phyloP scores from a whole-genome alignment of 2,113 vertebrate genomes.

The Ursus arctos region DNA sequence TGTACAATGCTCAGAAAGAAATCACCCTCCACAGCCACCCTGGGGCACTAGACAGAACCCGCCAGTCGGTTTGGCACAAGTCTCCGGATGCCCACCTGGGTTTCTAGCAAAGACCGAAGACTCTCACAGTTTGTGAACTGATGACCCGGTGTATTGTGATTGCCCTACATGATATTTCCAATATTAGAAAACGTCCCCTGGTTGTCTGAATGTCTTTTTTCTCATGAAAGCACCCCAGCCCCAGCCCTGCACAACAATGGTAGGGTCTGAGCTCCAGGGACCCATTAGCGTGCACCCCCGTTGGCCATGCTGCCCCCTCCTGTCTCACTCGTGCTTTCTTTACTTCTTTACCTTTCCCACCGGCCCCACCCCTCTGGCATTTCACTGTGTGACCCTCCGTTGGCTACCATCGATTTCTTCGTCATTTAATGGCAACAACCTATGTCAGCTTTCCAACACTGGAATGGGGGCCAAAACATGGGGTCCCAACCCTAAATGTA shows the following conservation, averaged over 20 bases:
- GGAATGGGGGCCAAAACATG: neutral
- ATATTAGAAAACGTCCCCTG: neutral
- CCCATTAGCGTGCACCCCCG: accelerated
- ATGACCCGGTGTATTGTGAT: no score
- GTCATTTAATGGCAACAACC: neutral
- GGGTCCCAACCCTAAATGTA: neutral
- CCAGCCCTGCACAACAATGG: neutral
- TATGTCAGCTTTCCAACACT: neutral
- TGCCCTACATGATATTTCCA: neutral
- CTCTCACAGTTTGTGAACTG: neutral
- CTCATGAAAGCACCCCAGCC: neutral
- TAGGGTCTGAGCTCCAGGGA: neutral
- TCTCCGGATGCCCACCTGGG: neutral
- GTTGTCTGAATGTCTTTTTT: neutral
- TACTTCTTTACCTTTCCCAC: neutral
- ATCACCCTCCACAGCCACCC: no score
- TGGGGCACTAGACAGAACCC: neutral
- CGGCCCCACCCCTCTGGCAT: accelerated
- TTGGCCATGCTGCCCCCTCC: accelerated
- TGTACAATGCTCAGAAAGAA: neutral
- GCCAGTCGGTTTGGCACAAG: no score
- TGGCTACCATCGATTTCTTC: neutral
- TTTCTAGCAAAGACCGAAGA: neutral
- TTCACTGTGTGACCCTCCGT: neutral
- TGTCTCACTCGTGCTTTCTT: neutral